phyloP scores from a whole-genome alignment of 2,797 vertebrate species.

The Neopelma chrysocephalum region DNA sequence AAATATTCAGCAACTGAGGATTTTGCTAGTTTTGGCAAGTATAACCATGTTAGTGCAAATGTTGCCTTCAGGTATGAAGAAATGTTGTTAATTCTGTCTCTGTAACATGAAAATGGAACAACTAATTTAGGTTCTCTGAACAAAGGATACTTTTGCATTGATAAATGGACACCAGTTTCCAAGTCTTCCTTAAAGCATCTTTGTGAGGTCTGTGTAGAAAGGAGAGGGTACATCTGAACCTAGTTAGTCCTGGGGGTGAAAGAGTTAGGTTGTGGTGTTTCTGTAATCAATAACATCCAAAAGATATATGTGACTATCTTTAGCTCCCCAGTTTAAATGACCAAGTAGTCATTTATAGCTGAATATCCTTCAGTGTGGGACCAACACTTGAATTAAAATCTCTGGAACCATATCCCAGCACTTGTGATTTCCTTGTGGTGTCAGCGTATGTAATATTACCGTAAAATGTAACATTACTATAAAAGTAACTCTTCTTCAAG shows the following conservation, averaged over 20 bases:
- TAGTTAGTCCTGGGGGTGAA: background rate
- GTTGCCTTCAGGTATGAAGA: background rate
- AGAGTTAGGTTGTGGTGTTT: background rate
- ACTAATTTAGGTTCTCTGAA: background rate
- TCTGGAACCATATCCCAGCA: background rate
- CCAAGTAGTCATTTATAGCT: background rate
- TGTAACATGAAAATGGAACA: background rate
- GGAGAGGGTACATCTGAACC: background rate
- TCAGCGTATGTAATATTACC: background rate
- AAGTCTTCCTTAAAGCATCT: background rate
- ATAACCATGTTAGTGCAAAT: background rate
- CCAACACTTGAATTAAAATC: background rate
- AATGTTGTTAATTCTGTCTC: background rate
- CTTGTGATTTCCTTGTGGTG: background rate
- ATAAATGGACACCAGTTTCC: background rate
- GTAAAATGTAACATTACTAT: background rate
- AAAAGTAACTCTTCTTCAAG: background rate
- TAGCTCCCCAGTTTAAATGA: background rate
- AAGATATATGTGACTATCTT: background rate
- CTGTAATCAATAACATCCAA: background rate
- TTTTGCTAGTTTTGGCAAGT: conserved; percentile 12
- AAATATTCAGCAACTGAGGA: background rate
- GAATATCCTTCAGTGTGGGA: background rate
- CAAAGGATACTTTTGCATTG: background rate
- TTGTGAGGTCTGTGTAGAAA: rapidly evolving